These are phyloP conservation scores for Apus apus DNA, from an alignment of 2,113 vertebrate genomes.

Conservation along the genomic window DNA sequence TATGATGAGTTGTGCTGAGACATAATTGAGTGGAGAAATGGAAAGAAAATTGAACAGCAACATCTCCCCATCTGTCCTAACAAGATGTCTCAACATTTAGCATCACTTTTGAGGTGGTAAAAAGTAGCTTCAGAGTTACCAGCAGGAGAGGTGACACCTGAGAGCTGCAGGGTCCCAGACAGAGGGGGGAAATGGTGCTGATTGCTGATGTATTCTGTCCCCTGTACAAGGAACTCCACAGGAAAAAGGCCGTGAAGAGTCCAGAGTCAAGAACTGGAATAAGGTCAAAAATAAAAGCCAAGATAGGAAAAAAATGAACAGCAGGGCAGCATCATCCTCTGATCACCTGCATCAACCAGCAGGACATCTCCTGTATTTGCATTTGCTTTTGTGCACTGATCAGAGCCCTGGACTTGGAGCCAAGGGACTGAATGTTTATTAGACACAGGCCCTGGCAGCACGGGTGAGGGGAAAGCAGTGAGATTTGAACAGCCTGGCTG, in stretches of 20 bases:
- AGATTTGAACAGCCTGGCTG: background rate
- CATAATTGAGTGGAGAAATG: background rate
- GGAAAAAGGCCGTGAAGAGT: background rate
- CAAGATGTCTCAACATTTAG: background rate
- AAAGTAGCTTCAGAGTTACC: slow-evolving; percentile 13
- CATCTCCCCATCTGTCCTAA: background rate
- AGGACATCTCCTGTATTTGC: background rate
- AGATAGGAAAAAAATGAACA: background rate
- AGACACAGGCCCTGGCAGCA: background rate
- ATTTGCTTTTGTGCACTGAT: background rate
- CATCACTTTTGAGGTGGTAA: background rate
- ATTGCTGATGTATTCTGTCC: background rate
- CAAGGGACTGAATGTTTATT: background rate
- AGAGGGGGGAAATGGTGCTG: background rate
- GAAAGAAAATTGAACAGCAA: background rate
- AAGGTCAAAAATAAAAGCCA: slow-evolving; percentile 1
- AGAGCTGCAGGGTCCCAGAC: background rate
- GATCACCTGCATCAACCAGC: background rate
- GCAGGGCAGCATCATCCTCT: background rate
- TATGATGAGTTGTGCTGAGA: background rate
- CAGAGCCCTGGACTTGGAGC: background rate
- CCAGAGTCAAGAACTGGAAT: background rate
- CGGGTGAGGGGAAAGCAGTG: accelerated
- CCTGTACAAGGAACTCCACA: background rate
- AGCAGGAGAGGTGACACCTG: background rate